Percentiles rank a stretch among this genome's conserved stretches.
Evolutionary conservation across 1,140 invertebrate species (phyloP).

Genomic region (Drosophila truncata): DNA sequence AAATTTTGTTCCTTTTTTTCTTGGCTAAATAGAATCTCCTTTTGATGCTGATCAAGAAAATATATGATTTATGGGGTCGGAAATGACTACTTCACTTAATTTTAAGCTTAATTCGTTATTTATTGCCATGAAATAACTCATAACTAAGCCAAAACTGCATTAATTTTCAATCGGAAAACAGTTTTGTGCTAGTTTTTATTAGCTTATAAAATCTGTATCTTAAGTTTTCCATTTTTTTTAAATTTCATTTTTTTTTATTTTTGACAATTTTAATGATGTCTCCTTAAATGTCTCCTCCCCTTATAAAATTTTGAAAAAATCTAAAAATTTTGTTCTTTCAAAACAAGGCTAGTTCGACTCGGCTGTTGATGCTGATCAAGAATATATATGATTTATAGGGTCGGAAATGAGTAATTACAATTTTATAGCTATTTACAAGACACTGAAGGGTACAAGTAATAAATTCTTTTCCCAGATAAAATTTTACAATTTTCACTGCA

Average conservation of each 20-base stretch:
- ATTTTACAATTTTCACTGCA: not conserved
- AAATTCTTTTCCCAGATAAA: not conserved
- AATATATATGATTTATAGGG: not conserved
- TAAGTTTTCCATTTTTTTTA: no score
- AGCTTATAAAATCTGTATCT: no score
- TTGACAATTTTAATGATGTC: not conserved
- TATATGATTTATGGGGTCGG: no score
- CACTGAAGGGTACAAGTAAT: accelerated
- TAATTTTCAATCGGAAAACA: not conserved
- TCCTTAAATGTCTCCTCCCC: no score
- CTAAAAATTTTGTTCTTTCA: not conserved
- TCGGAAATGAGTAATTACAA: not conserved
- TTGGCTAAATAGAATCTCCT: no score
- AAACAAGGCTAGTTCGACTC: not conserved
- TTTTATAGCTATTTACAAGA: not conserved
- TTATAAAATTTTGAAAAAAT: not conserved
- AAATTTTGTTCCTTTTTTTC: no score
- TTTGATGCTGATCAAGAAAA: no score
- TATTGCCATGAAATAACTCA: not conserved
- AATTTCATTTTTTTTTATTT: not conserved
- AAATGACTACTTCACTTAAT: no score
- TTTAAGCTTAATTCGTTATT: no score
- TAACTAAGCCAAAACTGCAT: not conserved
- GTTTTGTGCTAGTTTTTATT: not conserved
- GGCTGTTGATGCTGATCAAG: not conserved